Evolutionary conservation across 2,113 vertebrate genomes (phyloP), one percentile per base, ranked within the genome.

Genomic region (Eolophus roseicapilla): DNA sequence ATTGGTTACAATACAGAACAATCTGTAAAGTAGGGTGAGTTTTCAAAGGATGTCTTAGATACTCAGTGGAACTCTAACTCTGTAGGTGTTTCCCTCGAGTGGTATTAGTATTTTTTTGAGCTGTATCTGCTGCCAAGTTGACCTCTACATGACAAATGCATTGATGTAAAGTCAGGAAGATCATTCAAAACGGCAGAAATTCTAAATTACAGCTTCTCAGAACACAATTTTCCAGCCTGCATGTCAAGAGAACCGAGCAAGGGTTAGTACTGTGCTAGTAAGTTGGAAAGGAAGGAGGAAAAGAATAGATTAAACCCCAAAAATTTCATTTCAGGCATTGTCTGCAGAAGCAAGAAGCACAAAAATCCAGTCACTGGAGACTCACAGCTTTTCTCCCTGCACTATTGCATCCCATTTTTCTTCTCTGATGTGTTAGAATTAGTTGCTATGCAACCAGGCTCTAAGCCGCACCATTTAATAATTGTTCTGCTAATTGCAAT

Each of bases 381-480:
- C 83, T 77, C 11, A 8, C 6, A 33, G 80, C 57, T 94, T 57
- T 81, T 69, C 74, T 90, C 88, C 79, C 39, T 52, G 91, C 35
- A 25, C 83, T 83, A 85, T 6, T 77, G 41, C 59, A 84, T 85
- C 97, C 91, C 87, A 91, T 84, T 91, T 95, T 92, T 97, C 95
- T 81, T 95, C 93, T 80, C 92, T 96, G 75, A 60, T 95, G 65
- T 91, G 87, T 97, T 97, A 95, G 93, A 96, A 93, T 47, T 33
- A 67, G 95, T 98, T 98, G 97, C 98, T 97, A 98, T 69, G 97
- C 92, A 74, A 98, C 96, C 31, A 92, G 88, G 90, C 82, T 85
- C 86, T 88, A 64, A 97, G 73, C 94, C 92, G 86, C 93, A 68
- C 82, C 78, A 86, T 68, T 95, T 93, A 96, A 93, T 97, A 95